Conservation (phyloP, 1,140 invertebrate genomes). For the Lycorma delicatula region DNA sequence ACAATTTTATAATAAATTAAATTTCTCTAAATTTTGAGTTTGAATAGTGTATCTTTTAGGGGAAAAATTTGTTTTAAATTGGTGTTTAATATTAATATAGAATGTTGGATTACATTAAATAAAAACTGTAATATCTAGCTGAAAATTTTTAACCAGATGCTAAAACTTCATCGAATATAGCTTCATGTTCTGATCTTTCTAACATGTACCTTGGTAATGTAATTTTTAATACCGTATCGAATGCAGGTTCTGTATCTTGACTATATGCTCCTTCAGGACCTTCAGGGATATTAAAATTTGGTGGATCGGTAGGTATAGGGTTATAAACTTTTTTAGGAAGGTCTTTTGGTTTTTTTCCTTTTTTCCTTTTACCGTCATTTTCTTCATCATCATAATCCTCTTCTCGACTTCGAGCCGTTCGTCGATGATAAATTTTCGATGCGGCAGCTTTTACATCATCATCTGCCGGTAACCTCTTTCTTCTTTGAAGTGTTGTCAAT, state of each 20-base stretch:
- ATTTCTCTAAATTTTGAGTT: no score
- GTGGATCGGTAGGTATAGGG: slow-evolving; percentile 21
- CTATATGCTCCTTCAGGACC: slow-evolving; percentile 40
- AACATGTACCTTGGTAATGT: slow-evolving; percentile 58
- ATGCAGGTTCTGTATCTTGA: slow-evolving; percentile 52
- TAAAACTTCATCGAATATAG: slow-evolving; percentile 49
- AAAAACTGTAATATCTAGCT: no score
- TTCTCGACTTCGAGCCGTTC: neutral
- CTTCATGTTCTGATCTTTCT: slow-evolving; percentile 53
- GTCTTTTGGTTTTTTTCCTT: slow-evolving; percentile 7
- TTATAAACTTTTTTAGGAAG: slow-evolving; percentile 21
- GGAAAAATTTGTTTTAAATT: no score
- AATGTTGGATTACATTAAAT: no score
- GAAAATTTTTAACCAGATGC: slow-evolving; percentile 23
- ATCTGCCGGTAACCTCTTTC: neutral
- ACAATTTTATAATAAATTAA: no score
- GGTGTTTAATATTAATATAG: no score
- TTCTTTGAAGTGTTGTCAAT: neutral
- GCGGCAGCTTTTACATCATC: neutral
- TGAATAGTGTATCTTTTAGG: no score
- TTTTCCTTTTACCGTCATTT: slow-evolving; percentile 7
- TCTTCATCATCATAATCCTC: neutral
- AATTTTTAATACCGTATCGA: slow-evolving; percentile 50
- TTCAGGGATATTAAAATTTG: slow-evolving; percentile 23
- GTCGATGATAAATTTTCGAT: slow-evolving; percentile 1